Percentiles rank a stretch among this genome's conserved stretches.
Conservation (phyloP, 2,113 vertebrate species). For the Neotragus moschatus region DNA sequence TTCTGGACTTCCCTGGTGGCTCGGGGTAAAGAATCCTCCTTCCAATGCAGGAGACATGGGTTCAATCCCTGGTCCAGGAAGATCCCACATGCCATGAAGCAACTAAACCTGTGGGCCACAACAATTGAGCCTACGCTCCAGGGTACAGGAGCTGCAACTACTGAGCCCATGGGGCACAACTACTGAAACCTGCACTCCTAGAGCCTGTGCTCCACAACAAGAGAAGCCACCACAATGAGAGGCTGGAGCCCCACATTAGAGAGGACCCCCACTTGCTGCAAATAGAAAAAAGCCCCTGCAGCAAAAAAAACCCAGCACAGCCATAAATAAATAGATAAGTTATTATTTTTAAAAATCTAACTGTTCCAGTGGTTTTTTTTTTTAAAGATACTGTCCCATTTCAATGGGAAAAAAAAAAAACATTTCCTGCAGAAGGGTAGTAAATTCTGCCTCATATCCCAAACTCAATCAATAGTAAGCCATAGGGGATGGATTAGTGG, state of each 20-base stretch:
- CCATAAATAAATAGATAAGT: background rate
- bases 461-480: background rate
- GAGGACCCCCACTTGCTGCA: background rate
- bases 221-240: background rate
- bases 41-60: background rate
- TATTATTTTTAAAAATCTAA: background rate
- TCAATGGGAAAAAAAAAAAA: background rate
- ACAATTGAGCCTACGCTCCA: background rate
- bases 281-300: background rate
- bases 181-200: background rate
- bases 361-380: background rate
- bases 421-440: background rate
- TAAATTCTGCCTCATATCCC: background rate
- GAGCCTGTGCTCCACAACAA: background rate
- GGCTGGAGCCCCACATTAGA: background rate
- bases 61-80: background rate
- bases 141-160: background rate
- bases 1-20: background rate
- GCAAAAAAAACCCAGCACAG: background rate
- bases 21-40: background rate
- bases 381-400: background rate
- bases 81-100: background rate
- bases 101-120: background rate
- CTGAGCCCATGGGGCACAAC: background rate
- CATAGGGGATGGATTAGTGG: background rate